A percentile compares a stretch with the other conserved stretches of the same genome.
phyloP scores from a whole-genome alignment of 1,140 invertebrate genomes.

The Gerris buenoi region DNA sequence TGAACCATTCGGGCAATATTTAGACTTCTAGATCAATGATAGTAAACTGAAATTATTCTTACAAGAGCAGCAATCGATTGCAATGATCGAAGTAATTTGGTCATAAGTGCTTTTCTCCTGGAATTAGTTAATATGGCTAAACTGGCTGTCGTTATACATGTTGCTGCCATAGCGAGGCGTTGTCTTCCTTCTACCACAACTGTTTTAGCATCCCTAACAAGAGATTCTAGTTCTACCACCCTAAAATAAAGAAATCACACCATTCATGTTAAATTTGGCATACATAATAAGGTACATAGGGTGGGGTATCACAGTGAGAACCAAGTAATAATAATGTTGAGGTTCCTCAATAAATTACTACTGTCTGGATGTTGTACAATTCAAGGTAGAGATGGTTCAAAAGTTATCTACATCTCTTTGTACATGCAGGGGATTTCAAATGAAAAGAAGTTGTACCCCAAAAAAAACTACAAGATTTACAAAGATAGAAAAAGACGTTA shows the following conservation, averaged over 20 bases:
- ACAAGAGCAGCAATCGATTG: conserved; percentile 54
- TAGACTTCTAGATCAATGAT: too few relatives aligned
- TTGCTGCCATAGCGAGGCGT: conserved; percentile 54
- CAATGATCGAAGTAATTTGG: conserved; percentile 58
- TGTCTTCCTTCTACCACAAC: conserved; percentile 53
- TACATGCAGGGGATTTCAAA: too few relatives aligned
- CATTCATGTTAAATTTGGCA: background rate
- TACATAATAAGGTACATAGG: background rate
- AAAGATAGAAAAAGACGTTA: too few relatives aligned
- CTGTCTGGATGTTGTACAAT: too few relatives aligned
- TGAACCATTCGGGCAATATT: too few relatives aligned
- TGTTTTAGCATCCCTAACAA: conserved; percentile 50
- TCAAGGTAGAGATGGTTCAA: too few relatives aligned
- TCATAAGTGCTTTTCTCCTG: conserved; percentile 62
- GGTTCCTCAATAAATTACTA: too few relatives aligned
- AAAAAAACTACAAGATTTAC: too few relatives aligned
- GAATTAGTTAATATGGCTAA: conserved; percentile 77
- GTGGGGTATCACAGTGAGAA: too few relatives aligned
- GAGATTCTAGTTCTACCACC: conserved; percentile 58
- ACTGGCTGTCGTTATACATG: conserved; percentile 68
- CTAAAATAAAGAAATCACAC: conserved; percentile 27
- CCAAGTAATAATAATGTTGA: too few relatives aligned
- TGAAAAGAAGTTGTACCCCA: too few relatives aligned
- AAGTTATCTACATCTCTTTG: too few relatives aligned
- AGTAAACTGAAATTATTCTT: conserved; percentile 3